Percentiles rank a stretch among this genome's conserved stretches.
Evolutionary conservation across 1,140 invertebrate species (phyloP).

Genomic region (Diabrotica undecimpunctata): DNA sequence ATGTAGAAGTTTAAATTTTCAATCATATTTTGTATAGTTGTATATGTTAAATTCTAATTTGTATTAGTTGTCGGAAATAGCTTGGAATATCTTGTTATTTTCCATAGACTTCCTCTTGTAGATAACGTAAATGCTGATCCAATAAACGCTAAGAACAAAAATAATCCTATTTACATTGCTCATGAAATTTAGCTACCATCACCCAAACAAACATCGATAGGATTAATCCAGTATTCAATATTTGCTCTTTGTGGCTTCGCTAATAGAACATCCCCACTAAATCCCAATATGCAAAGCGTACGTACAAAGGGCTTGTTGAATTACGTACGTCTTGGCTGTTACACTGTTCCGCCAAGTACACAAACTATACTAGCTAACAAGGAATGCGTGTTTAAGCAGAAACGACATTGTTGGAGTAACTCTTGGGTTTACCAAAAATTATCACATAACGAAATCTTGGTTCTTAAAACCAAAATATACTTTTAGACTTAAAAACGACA

Average conservation of each 20-base stretch:
- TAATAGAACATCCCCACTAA: constrained; percentile 2
- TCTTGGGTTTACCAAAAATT: not conserved
- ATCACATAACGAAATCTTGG: no score
- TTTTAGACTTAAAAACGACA: no score
- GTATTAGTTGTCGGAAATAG: no score
- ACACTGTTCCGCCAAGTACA: not conserved
- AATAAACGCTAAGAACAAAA: not conserved
- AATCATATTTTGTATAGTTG: no score
- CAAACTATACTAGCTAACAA: not conserved
- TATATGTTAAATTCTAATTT: no score
- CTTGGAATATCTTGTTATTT: no score
- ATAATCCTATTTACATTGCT: not conserved
- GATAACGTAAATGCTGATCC: not conserved
- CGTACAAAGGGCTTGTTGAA: constrained; percentile 2
- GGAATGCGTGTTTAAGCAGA: not conserved
- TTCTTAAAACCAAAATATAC: no score
- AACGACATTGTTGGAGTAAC: not conserved
- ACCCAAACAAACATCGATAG: constrained; percentile 2
- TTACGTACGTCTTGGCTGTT: not conserved
- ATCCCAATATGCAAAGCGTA: not conserved
- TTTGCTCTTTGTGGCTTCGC: constrained; percentile 1
- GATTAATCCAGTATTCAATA: constrained; percentile 2
- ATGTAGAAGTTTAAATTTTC: no score
- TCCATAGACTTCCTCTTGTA: not conserved
- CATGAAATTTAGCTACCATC: not conserved